Evolutionary conservation across 2,888 invertebrate genomes (phyloP), one percentile per base, ranked within the genome.

Genomic region (Seira musarum): DNA sequence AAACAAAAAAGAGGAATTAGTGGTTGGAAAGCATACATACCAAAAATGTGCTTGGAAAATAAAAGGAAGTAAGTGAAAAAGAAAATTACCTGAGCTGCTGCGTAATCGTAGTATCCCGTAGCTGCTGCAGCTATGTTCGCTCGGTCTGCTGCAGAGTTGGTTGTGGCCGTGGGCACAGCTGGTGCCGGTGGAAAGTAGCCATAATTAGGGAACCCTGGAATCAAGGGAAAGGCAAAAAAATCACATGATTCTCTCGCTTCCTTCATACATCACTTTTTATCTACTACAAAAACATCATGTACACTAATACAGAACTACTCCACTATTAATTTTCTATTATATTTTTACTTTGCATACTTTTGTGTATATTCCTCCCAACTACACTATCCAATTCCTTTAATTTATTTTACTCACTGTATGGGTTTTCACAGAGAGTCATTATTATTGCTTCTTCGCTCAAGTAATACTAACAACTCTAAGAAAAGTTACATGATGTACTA

Each of bases 161-260:
- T 88, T 88, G 86, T 86, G 82, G 88, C 88, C 88, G 93, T 90
- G 90, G 92, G 90, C 90, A 92, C 88, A 88, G 89, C 87, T 87
- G 90, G 89, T 88, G 88, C 88, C 77, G 88, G 87, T 80, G 89
- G 88, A 87, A 89, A 88, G 88, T 89, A 90, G 87, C 90, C 89
- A 87, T 89, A 90, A 88, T 90, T 89, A 87, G 90, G 89, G 88
- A 89, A 89, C 87, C 90, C 90, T 90, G 88, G 72, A 86, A 86
- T 71, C 80, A 78, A 78, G 53, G 49, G 30, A 65, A 73, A 65
- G 71, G 61, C 17, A 70, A 25, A 72, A 60, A 78, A 71, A 78
- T 67, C 61, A 66, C 66, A 53, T 75, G 61, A 61, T 53, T 17
- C 53, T 53, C 53, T 53, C 13, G 53, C 13, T 53, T 53, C 15